Evolutionary conservation across 2,113 vertebrate species (phyloP).

Genomic region (Pygoscelis antarcticus): DNA sequence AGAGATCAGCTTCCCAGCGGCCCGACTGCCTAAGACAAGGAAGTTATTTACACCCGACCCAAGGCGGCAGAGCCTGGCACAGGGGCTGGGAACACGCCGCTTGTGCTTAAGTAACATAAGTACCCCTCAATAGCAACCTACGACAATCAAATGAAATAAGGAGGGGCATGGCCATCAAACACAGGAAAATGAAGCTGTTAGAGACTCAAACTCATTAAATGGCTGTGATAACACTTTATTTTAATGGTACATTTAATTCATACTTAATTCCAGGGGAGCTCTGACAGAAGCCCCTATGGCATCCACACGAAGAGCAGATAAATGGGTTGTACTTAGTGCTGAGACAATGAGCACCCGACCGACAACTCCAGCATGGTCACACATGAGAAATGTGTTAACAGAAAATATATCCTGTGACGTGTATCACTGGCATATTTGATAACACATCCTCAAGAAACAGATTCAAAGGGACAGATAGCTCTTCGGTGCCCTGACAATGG

Average conservation of each 20-base stretch:
- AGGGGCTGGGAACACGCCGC: neutral
- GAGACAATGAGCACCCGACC: neutral
- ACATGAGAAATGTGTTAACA: neutral
- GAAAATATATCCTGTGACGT: neutral
- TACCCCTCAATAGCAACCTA: neutral
- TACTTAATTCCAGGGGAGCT: neutral
- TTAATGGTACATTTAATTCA: constrained; percentile 51
- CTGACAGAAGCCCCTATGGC: neutral
- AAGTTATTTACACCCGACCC: neutral
- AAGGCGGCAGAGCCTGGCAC: neutral
- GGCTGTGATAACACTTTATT: constrained; percentile 3
- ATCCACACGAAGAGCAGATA: neutral
- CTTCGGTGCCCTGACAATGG: neutral
- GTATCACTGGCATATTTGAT: neutral
- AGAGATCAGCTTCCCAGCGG: neutral
- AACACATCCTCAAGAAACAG: neutral
- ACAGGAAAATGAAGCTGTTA: neutral
- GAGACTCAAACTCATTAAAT: neutral
- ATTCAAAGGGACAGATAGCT: neutral
- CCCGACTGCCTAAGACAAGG: fast-evolving
- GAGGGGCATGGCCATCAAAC: neutral
- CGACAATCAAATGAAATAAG: neutral
- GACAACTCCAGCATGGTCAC: neutral
- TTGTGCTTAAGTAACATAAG: neutral
- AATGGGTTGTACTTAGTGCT: neutral